Evolutionary conservation across 1,140 invertebrate genomes (phyloP), one percentile per base, ranked within the genome.

Genomic region (Lepidostoma basale): DNA sequence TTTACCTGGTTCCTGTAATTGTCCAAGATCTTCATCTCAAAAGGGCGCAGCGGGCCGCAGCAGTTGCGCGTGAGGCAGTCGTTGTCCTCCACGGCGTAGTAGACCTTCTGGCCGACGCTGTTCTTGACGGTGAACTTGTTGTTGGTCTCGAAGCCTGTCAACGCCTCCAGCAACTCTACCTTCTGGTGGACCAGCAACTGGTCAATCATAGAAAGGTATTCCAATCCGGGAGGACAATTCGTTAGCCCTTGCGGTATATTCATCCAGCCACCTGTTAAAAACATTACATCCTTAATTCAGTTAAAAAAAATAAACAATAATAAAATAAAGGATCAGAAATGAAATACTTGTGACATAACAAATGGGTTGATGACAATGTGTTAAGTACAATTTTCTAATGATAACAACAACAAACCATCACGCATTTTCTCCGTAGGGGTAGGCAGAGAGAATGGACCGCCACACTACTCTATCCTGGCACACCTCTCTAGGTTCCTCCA

Each of bases 201-300:
- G 80, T 97, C 94, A 86, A 97, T 89, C 86, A 86, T 87, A 78
- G 92, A 92, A 83, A 97, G 89, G 87, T 94, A 97, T 86, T 96
- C 94, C 85, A 98, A 90, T 71, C 94, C 95, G 76, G 88, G 92
- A 56, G 92, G 95, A 85, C 91, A 96, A 78, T 89, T 93, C 85
- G 81, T 84, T 78, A 85, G 88, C 74, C 85, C 87, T 82, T 85
- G 84, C 66, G 88, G 91, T 77, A 88, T 85, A 83, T 81, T 87
- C 90, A 92, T 92, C 92, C 91, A 95, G 70, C 88, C 90, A 88
- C 86, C 92, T 93, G 77, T 9, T 83, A 82, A 45, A 5, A 33
- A 6, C 30, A 33, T 6, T 33, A 33, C 5, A 6, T 33, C 6
- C 30, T 6, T 33, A 6, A 33, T 33, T n/a, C n/a, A n/a, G n/a